phyloP scores from a whole-genome alignment of 2,113 vertebrate species.

The Hippocampus mohnikei region DNA sequence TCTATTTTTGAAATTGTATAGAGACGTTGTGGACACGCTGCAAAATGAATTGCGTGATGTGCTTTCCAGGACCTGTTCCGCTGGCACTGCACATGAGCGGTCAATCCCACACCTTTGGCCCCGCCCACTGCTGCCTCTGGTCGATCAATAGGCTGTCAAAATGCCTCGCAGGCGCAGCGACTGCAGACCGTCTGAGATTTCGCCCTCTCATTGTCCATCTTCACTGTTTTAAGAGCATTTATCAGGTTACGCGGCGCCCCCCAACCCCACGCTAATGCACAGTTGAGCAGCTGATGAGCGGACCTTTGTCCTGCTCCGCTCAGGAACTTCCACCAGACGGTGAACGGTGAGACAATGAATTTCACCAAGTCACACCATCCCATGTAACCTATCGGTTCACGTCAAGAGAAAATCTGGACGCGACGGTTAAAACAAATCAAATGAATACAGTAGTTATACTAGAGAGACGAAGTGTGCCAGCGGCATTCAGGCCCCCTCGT shows the following conservation, averaged over 20 bases:
- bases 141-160: slow-evolving; percentile 71
- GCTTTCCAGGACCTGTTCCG: slow-evolving; percentile 37
- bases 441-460: background rate
- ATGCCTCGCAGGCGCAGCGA: slow-evolving; percentile 56
- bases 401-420: background rate
- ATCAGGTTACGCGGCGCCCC: slow-evolving; percentile 63
- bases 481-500: background rate
- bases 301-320: slow-evolving; percentile 54
- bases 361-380: background rate
- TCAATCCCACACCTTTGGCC: slow-evolving; percentile 57
- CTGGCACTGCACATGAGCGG: slow-evolving; percentile 37
- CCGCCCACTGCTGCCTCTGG: slow-evolving; percentile 40
- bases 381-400: background rate
- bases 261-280: slow-evolving; percentile 51
- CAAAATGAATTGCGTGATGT: background rate
- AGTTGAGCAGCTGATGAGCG: slow-evolving; percentile 47
- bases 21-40: too few species aligned
- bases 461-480: slow-evolving; percentile 2
- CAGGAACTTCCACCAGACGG: slow-evolving; percentile 25
- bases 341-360: slow-evolving; percentile 20
- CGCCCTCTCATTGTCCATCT: slow-evolving; percentile 63
- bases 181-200: slow-evolving; percentile 57
- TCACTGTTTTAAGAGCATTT: slow-evolving; percentile 70
- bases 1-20: too few species aligned
- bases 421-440: background rate